Percentiles rank a stretch among this genome's conserved stretches.
Conservation (phyloP, 2,888 invertebrate genomes). For the Eilema sororculum region DNA sequence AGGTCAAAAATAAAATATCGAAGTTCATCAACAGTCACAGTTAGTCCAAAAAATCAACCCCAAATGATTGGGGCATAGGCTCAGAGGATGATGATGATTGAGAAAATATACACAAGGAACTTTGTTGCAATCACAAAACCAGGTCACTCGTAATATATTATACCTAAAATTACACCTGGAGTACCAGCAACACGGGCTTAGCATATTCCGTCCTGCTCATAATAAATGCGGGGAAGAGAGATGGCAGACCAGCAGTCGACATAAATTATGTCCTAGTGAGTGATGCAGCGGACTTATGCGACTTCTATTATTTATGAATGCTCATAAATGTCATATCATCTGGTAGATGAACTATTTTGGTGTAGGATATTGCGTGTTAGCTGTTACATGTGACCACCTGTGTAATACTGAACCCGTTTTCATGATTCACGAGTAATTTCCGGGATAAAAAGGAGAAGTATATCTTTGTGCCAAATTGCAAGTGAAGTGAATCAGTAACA, state of each 20-base stretch:
- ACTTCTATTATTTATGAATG: conserved; percentile 21
- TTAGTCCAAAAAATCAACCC: no score
- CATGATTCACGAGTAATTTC: neutral
- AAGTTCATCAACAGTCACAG: no score
- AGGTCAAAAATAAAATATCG: no score
- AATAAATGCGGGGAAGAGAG: conserved; percentile 22
- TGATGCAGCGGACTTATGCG: conserved; percentile 19
- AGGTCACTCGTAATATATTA: conserved; percentile 6
- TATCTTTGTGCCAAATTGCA: no score
- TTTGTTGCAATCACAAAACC: neutral
- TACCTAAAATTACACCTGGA: conserved; percentile 15
- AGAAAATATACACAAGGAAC: neutral
- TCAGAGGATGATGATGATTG: neutral
- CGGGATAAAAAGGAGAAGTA: no score
- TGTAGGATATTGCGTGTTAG: neutral
- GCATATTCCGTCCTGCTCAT: conserved; percentile 10
- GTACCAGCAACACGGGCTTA: conserved; percentile 9
- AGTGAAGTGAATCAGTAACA: no score
- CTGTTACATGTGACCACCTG: neutral
- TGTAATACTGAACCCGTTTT: neutral
- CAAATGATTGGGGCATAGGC: no score
- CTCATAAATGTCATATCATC: conserved; percentile 11
- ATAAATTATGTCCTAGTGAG: conserved; percentile 18
- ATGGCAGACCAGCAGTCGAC: conserved; percentile 9
- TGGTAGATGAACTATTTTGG: conserved; percentile 9